Conservation (phyloP, 1,140 invertebrate genomes). For the Drosophila truncata region DNA sequence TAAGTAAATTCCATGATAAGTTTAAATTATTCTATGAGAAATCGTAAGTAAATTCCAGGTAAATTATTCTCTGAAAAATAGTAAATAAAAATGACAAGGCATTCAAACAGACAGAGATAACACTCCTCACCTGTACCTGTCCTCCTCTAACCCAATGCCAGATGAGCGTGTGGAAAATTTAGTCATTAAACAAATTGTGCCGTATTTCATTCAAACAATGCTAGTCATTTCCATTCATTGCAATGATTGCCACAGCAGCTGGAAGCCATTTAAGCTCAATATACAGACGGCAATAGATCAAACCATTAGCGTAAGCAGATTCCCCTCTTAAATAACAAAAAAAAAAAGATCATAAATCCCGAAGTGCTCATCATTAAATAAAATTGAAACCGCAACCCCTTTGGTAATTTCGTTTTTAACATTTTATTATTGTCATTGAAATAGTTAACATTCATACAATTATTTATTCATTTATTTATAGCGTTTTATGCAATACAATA, state of each 20-base stretch:
- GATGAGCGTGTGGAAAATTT: neutral
- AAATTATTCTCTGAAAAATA: no score
- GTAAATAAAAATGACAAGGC: neutral
- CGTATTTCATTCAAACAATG: neutral
- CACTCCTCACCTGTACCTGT: neutral
- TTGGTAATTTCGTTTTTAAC: conserved; percentile 57
- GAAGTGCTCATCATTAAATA: neutral
- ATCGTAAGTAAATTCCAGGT: no score
- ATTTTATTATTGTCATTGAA: conserved; percentile 83
- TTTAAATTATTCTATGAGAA: no score
- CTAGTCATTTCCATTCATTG: conserved; percentile 3
- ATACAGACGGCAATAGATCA: conserved; percentile 13
- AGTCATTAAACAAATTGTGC: conserved; percentile 1
- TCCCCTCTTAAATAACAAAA: no score
- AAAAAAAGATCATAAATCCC: no score
- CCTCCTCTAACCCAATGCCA: neutral
- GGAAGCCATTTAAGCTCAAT: conserved; percentile 19
- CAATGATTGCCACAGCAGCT: conserved; percentile 16
- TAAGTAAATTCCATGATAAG: no score
- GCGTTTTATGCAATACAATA: conserved; percentile 68
- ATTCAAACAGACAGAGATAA: neutral
- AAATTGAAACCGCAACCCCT: conserved; percentile 2
- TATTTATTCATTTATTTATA: conserved; percentile 70
- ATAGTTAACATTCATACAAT: conserved; percentile 83
- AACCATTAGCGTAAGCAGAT: neutral